Conservation (phyloP, 2,113 vertebrate genomes). For the Orcinus orca region DNA sequence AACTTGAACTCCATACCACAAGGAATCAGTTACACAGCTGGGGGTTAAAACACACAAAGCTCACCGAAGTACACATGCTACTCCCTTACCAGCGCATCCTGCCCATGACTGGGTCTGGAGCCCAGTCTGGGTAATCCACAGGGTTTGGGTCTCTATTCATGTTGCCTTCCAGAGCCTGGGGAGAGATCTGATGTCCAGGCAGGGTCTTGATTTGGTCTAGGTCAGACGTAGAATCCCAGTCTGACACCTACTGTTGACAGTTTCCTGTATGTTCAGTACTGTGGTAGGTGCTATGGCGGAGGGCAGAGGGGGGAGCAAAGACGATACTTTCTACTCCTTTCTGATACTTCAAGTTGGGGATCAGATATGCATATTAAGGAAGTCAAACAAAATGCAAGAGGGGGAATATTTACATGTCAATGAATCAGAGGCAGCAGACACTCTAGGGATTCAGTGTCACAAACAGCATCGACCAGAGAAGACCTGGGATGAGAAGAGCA, state of each 20-base stretch:
- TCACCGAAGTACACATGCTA: background rate
- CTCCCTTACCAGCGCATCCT: background rate
- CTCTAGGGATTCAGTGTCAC: background rate
- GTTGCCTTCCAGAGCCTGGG: background rate
- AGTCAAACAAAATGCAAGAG: background rate
- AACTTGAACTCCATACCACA: background rate
- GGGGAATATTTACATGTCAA: background rate
- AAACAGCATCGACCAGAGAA: too few species aligned
- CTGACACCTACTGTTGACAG: rapidly evolving
- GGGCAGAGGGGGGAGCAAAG: too few species aligned
- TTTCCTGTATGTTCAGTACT: rapidly evolving
- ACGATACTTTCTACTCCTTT: background rate
- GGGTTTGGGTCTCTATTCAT: background rate
- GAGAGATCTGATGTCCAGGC: background rate
- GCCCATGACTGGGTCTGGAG: background rate
- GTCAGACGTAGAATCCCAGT: too few species aligned
- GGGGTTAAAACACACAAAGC: background rate
- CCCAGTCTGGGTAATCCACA: rapidly evolving
- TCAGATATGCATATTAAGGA: background rate
- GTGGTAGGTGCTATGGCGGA: rapidly evolving
- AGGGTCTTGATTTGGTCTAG: background rate
- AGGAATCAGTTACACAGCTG: background rate
- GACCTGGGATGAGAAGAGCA: too few species aligned
- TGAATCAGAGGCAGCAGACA: background rate
- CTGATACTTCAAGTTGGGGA: too few species aligned